phyloP scores from a whole-genome alignment of 2,888 invertebrate genomes.

The Synanthedon vespiformis region DNA sequence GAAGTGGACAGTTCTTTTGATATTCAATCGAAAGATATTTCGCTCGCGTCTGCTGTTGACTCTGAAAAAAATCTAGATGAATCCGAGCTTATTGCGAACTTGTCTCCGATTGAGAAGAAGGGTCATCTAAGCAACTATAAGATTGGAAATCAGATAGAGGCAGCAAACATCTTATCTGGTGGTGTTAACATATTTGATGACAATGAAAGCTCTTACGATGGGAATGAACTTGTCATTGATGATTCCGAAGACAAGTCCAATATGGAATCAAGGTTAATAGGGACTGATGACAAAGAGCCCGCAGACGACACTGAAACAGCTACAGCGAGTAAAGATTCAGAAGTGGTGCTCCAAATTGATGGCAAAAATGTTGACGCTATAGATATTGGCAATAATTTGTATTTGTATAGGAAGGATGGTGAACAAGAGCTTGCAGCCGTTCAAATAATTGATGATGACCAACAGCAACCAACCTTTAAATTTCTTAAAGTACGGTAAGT shows the following conservation, averaged over 20 bases:
- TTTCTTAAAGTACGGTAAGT: slow-evolving; percentile 66
- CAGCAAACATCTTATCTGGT: slow-evolving; percentile 60
- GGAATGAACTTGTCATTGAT: slow-evolving; percentile 61
- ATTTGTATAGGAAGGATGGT: slow-evolving; percentile 55
- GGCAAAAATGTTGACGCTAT: slow-evolving; percentile 63
- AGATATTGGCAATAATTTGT: slow-evolving; percentile 60
- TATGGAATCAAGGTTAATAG: slow-evolving; percentile 22
- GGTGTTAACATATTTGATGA: slow-evolving; percentile 65
- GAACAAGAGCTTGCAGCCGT: slow-evolving; percentile 57
- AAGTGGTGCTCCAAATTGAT: slow-evolving; percentile 59
- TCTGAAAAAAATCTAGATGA: slow-evolving; percentile 29
- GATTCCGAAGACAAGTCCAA: slow-evolving; percentile 39
- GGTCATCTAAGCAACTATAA: slow-evolving; percentile 46
- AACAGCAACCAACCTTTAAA: slow-evolving; percentile 50
- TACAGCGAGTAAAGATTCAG: slow-evolving; percentile 45
- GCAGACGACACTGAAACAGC: slow-evolving; percentile 26
- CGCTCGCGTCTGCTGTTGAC: slow-evolving; percentile 24
- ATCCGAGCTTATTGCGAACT: slow-evolving; percentile 34
- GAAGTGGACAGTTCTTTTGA: slow-evolving; percentile 53
- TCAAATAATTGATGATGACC: slow-evolving; percentile 50
- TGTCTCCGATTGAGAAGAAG: slow-evolving; percentile 50
- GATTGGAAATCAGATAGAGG: slow-evolving; percentile 59
- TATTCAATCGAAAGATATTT: slow-evolving; percentile 43
- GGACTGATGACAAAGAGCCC: slow-evolving; percentile 17
- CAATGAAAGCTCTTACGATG: slow-evolving; percentile 65